These are phyloP conservation scores for Gyps fulvus DNA, from an alignment of 2,113 vertebrate genomes.

Conservation along the genomic window DNA sequence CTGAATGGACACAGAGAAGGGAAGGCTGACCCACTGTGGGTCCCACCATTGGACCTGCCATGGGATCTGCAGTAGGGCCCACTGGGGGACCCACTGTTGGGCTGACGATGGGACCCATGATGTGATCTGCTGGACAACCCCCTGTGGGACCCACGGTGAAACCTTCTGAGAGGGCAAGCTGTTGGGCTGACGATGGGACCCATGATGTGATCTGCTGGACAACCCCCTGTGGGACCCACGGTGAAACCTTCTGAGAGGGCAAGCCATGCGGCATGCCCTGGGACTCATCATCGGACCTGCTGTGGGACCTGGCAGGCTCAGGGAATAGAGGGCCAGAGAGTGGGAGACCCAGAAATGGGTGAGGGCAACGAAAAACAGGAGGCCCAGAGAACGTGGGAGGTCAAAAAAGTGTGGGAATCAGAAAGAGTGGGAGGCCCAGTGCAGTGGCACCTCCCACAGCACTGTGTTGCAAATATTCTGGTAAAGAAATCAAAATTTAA, in stretches of 20 bases:
- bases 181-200: not conserved
- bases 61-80: not conserved
- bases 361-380: not conserved
- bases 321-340: not conserved
- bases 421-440: not conserved
- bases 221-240: too few relatives aligned
- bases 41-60: not conserved
- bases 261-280: not conserved
- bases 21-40: not conserved
- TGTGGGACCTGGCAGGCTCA: not conserved
- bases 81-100: too few relatives aligned
- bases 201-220: not conserved
- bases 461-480: too few relatives aligned
- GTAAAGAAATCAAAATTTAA: too few relatives aligned
- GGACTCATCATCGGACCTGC: not conserved
- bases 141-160: too few relatives aligned
- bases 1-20: not conserved
- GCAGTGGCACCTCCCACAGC: not conserved
- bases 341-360: not conserved
- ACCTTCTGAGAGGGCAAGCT: not conserved
- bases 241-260: not conserved
- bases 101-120: not conserved
- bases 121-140: not conserved
- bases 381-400: not conserved
- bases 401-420: not conserved